Evolutionary conservation across 1,140 invertebrate species (phyloP).

Genomic region (Trachelipus rathkii): DNA sequence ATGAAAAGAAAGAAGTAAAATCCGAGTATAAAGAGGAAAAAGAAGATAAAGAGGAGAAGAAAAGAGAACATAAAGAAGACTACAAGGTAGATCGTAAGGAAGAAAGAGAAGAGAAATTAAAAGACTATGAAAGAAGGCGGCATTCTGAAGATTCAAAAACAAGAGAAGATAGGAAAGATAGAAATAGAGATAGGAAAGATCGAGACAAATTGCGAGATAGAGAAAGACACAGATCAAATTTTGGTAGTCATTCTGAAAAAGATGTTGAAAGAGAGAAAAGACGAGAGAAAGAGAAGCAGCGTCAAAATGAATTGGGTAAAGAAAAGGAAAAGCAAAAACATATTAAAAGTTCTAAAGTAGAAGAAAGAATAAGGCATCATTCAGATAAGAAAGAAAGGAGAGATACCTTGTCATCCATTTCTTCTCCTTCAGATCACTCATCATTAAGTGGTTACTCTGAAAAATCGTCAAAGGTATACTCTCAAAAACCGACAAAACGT

Average conservation of each 20-base stretch:
- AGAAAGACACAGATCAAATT: slow-evolving; percentile 25
- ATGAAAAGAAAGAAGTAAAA: slow-evolving; percentile 44
- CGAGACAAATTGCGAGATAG: slow-evolving; percentile 22
- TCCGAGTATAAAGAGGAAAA: slow-evolving; percentile 47
- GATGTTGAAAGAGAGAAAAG: slow-evolving; percentile 31
- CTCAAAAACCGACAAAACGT: neutral
- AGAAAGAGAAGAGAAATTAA: neutral
- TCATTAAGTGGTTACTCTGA: neutral
- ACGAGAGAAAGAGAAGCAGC: slow-evolving; percentile 27
- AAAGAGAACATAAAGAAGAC: slow-evolving; percentile 23
- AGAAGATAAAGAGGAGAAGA: slow-evolving; percentile 40
- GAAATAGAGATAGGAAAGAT: slow-evolving; percentile 22
- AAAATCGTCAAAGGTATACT: neutral
- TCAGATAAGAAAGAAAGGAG: slow-evolving; percentile 44
- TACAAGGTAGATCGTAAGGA: slow-evolving; percentile 17
- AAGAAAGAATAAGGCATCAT: slow-evolving; percentile 31
- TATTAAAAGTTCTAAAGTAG: slow-evolving; percentile 25
- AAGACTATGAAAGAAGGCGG: slow-evolving; percentile 19
- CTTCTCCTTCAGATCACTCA: neutral
- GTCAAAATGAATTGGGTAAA: slow-evolving; percentile 27
- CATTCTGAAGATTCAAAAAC: neutral
- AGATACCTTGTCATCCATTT: neutral
- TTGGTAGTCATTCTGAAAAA: slow-evolving; percentile 38
- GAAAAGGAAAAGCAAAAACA: slow-evolving; percentile 30
- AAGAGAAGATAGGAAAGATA: slow-evolving; percentile 28